Conservation (phyloP, 2,888 invertebrate genomes). For the Patella caerulea region DNA sequence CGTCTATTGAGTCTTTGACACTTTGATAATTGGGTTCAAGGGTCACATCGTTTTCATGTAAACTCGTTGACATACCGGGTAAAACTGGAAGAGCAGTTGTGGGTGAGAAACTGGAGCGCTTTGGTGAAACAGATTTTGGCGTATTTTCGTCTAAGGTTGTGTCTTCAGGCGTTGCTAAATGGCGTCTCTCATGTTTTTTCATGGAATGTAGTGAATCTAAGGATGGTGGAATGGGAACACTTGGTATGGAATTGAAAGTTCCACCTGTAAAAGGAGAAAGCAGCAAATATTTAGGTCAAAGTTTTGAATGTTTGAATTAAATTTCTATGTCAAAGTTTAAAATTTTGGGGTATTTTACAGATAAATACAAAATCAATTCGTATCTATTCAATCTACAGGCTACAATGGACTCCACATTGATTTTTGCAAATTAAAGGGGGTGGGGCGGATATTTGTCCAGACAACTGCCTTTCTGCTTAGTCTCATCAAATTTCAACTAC, state of each 20-base stretch:
- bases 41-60: slow-evolving; percentile 30
- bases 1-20: slow-evolving; percentile 45
- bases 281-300: neutral
- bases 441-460: too few species aligned
- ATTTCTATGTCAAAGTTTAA: too few species aligned
- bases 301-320: too few species aligned
- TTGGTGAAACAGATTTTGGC: slow-evolving; percentile 25
- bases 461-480: too few species aligned
- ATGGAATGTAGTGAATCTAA: slow-evolving; percentile 60
- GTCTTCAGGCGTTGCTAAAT: slow-evolving; percentile 37
- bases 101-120: slow-evolving; percentile 31
- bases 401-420: too few species aligned
- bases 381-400: too few species aligned
- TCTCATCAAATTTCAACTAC: too few species aligned
- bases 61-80: slow-evolving; percentile 15
- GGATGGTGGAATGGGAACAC: slow-evolving; percentile 58
- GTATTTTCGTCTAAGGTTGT: slow-evolving; percentile 27
- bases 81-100: slow-evolving; percentile 23
- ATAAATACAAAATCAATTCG: too few species aligned
- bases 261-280: neutral
- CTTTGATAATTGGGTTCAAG: slow-evolving; percentile 53
- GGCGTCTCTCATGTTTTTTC: slow-evolving; percentile 51
- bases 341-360: too few species aligned
- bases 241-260: slow-evolving; percentile 11
- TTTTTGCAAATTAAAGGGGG: too few species aligned